Percentiles rank a stretch among this genome's conserved stretches.
These are phyloP conservation scores for Dryobotodes eremita DNA, from an alignment of 2,888 invertebrate species.

Conservation along the genomic window DNA sequence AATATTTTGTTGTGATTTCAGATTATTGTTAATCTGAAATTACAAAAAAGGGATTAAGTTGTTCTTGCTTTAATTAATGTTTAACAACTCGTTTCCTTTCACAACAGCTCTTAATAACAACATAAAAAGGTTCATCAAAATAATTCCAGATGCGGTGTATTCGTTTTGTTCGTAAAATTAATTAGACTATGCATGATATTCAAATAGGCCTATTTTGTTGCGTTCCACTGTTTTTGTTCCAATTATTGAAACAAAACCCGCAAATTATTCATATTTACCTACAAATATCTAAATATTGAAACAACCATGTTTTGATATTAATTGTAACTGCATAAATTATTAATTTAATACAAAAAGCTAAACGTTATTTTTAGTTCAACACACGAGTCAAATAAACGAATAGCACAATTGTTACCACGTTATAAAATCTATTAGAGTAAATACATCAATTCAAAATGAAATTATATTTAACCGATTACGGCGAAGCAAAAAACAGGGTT, in stretches of 20 bases:
- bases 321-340: background rate
- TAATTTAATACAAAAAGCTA: background rate
- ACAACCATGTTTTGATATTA: background rate
- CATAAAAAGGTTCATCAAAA: conserved; percentile 4
- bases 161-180: conserved; percentile 18
- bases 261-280: conserved; percentile 8
- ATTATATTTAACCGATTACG: background rate
- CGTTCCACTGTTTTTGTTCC: conserved; percentile 13
- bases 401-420: too few species aligned
- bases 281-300: conserved; percentile 4
- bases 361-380: background rate
- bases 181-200: background rate
- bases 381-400: too few species aligned
- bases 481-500: too few species aligned
- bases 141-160: background rate
- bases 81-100: background rate
- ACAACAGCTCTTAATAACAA: background rate
- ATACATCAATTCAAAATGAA: too few species aligned
- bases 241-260: conserved; percentile 21
- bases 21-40: background rate
- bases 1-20: background rate
- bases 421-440: background rate
- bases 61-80: background rate
- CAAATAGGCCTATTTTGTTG: conserved; percentile 3
- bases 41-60: too few species aligned